Conservation (phyloP, 2,113 vertebrate species). For the Oophaga pumilio region DNA sequence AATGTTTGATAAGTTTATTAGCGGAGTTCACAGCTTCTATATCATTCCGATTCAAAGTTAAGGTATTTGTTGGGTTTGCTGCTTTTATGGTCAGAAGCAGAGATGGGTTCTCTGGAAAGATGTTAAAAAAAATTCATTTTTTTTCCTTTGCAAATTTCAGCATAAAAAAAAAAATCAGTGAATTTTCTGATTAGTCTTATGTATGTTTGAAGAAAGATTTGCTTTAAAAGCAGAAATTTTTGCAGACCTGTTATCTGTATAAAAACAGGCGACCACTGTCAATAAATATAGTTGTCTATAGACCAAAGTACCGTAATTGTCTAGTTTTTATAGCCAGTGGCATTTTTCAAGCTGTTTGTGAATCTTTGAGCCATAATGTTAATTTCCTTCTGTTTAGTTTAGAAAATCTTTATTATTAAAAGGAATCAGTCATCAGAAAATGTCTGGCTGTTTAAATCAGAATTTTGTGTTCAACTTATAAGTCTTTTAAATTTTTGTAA, state of each 20-base stretch:
- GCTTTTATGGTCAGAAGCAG: background rate
- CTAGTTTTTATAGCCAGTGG: background rate
- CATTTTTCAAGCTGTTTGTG: background rate
- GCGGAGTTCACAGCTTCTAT: slow-evolving; percentile 38
- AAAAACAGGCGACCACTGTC: too few species aligned
- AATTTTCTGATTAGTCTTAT: background rate
- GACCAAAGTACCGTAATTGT: too few species aligned
- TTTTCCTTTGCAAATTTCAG: background rate
- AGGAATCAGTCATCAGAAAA: too few species aligned
- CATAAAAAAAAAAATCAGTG: background rate
- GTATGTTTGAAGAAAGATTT: background rate
- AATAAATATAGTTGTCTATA: too few species aligned
- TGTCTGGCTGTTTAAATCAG: too few species aligned
- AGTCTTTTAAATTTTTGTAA: too few species aligned
- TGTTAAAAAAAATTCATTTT: background rate
- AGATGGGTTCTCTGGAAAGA: background rate
- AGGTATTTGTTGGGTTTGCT: background rate
- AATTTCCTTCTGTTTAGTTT: too few species aligned
- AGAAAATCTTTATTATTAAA: too few species aligned
- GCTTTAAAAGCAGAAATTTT: background rate
- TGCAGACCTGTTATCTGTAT: too few species aligned
- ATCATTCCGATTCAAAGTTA: slow-evolving; percentile 27
- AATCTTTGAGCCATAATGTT: too few species aligned
- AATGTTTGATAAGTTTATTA: slow-evolving; percentile 54
- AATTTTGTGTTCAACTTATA: too few species aligned